phyloP scores from a whole-genome alignment of 2,888 invertebrate genomes.

The Watsonalla binaria region DNA sequence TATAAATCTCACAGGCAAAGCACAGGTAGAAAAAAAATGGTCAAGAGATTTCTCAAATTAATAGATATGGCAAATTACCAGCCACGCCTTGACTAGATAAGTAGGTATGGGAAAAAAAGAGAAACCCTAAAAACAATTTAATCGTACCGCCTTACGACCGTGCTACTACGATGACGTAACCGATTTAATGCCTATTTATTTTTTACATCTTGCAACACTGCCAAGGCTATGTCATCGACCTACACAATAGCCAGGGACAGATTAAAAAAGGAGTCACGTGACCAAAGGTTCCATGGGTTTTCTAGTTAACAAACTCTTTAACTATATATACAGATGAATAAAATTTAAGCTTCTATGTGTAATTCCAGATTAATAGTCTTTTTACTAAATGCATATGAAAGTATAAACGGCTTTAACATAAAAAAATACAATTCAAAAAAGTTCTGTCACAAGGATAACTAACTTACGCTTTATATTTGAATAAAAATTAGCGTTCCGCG shows the following conservation, averaged over 20 bases:
- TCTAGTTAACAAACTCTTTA: no score
- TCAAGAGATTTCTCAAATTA: background rate
- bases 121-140: background rate
- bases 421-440: no score
- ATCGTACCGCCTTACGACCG: background rate
- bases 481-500: no score
- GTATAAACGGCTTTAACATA: no score
- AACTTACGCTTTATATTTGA: no score
- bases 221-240: conserved; percentile 59
- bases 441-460: no score
- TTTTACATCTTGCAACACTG: conserved; percentile 46
- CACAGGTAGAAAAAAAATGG: background rate
- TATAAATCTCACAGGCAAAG: no score
- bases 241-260: conserved; percentile 30
- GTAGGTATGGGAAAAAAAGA: background rate
- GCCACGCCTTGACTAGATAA: background rate
- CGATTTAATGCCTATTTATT: conserved; percentile 44
- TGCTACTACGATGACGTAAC: conserved; percentile 37
- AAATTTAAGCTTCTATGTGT: no score
- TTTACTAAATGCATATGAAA: no score
- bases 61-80: background rate
- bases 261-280: conserved; percentile 33
- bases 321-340: no score
- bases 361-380: no score
- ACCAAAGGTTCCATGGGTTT: background rate